A percentile compares a stretch with the other conserved stretches of the same genome.
Conservation (phyloP, 2,797 vertebrate species). For the Hoplostethus atlanticus region DNA sequence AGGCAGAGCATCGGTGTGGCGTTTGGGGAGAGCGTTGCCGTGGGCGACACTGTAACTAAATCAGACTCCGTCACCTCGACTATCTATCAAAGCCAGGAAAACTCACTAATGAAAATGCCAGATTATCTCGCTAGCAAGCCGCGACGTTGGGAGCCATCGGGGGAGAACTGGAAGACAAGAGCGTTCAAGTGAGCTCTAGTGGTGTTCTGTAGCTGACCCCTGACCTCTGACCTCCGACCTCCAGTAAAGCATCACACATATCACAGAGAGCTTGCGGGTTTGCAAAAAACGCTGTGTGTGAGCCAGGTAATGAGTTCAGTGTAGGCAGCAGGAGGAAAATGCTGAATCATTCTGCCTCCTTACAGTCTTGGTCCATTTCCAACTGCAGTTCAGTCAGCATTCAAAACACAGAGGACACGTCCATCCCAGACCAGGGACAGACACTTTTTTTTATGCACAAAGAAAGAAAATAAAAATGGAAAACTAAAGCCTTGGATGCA, state of each 20-base stretch:
- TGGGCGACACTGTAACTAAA: background rate
- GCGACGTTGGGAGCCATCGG: constrained; percentile 16
- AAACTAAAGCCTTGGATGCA: no score
- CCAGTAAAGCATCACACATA: constrained; percentile 42
- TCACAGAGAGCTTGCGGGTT: constrained; percentile 40
- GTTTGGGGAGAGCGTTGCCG: background rate
- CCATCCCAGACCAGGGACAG: constrained; percentile 33
- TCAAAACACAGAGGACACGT: constrained; percentile 45
- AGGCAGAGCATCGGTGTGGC: background rate
- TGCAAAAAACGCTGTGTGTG: constrained; percentile 20
- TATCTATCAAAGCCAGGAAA: background rate
- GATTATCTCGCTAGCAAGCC: background rate
- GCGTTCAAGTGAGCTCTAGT: no score
- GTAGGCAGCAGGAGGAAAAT: constrained; percentile 49
- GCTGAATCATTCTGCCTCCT: constrained; percentile 74
- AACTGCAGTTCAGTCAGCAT: constrained; percentile 54
- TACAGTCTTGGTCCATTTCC: constrained; percentile 57
- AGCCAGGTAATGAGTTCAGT: constrained; percentile 52
- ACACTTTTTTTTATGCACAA: background rate
- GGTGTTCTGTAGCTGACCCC: no score
- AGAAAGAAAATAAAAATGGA: background rate
- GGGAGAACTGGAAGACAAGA: constrained; percentile 5
- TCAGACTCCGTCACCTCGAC: background rate
- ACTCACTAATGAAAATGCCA: background rate
- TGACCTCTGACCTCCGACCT: constrained; percentile 34